Conservation (phyloP, 2,113 vertebrate species). For the Grallaria varia region DNA sequence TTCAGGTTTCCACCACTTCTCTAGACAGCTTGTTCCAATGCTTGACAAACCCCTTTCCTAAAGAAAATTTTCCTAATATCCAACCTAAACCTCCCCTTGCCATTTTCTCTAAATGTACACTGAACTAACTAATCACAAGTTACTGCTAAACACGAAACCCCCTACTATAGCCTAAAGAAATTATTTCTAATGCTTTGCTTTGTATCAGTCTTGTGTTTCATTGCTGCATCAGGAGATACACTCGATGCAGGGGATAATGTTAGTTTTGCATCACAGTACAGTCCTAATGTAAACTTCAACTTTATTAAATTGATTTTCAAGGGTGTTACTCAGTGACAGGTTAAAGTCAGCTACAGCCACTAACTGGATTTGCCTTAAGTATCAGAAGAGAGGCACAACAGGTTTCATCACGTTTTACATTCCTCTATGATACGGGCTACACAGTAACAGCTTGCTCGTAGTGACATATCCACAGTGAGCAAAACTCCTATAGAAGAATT, state of each 20-base stretch:
- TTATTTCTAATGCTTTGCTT: background rate
- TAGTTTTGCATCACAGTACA: background rate
- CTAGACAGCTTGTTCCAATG: background rate
- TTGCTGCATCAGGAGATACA: background rate
- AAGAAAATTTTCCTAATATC: background rate
- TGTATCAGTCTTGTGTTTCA: background rate
- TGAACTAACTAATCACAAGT: background rate
- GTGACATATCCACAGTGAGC: background rate
- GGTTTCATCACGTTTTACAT: background rate
- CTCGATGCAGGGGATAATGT: background rate
- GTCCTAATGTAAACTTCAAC: background rate
- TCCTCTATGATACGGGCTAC: accelerated
- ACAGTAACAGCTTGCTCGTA: background rate
- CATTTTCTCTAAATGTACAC: background rate
- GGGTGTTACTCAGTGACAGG: background rate
- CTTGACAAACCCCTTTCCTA: background rate
- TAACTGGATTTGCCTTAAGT: background rate
- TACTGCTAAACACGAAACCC: background rate
- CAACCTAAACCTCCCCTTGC: background rate
- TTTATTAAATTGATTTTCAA: background rate
- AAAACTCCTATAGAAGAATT: background rate
- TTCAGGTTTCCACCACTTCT: background rate
- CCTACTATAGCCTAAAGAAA: background rate
- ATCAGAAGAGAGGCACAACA: background rate
- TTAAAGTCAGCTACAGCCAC: background rate